Base-by-base conservation (phyloP, 2,797 vertebrate species). In the Salmo trutta region DNA sequence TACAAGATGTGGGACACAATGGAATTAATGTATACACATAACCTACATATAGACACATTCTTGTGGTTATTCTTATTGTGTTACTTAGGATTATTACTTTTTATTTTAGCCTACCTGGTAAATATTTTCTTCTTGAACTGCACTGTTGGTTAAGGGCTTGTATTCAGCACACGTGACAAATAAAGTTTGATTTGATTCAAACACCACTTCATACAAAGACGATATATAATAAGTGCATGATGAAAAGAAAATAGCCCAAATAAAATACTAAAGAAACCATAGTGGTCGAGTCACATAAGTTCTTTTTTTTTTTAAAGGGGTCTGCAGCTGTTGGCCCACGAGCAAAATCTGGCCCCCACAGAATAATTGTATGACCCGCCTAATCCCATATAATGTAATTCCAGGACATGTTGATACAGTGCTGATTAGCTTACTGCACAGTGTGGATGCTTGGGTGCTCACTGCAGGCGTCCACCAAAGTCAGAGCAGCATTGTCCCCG, bases 341-440 rank as follows among this genome's bases (percentile, higher is more conserved):
- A 7, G 53, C 53, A 19, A 56, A 5, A 17, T 56, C 16, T 56
- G 53, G 53, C 6, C 53, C 16, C 41, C 41, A 47, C 41, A 47
- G 41, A 47, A 47, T 47, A 3, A 47, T 47, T 14, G 0, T 3
- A 12, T 47, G 10, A 10, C 41, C 41, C 10, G 10, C 41, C 12
- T 47, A 14, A 47, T 10, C 41, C 17, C 16, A 19, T n/a, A 10
- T 65, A 14, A 2, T 65, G 62, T 24, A 66, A 67, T 16, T 10
- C 15, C 16, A 36, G 15, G 14, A 1, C 7, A 66, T n/a, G n/a
- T 21, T 6, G 17, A 6, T 52, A 19, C 72, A 2, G 19, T 74
- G n/a, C 4, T 54, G 53, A 12, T 68, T 27, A 74, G 93, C 97
- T 97, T 90, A 99, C 98, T 99, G 97, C 78, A 99, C 90, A 75